phyloP scores from a whole-genome alignment of 2,888 invertebrate genomes.

The Drosophila bunnanda region DNA sequence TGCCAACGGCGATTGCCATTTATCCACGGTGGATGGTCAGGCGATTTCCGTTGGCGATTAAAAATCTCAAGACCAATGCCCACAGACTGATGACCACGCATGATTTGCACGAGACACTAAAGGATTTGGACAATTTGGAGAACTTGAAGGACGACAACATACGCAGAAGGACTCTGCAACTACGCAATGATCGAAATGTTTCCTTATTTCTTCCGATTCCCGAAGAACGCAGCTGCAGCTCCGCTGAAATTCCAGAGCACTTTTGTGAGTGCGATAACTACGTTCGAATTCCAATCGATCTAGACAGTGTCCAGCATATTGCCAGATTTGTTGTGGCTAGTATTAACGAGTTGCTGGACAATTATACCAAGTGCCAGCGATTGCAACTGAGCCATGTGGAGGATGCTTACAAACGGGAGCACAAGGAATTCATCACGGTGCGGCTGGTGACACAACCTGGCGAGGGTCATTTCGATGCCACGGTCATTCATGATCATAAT shows the following conservation, averaged over 20 bases:
- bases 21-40: constrained; percentile 18
- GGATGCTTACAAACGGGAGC: constrained; percentile 13
- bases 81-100: constrained; percentile 20
- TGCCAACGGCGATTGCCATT: constrained; percentile 16
- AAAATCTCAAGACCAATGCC: constrained; percentile 18
- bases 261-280: constrained; percentile 15
- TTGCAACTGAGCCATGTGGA: constrained; percentile 6
- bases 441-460: constrained; percentile 25
- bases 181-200: constrained; percentile 15
- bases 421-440: constrained; percentile 2
- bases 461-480: constrained; percentile 23
- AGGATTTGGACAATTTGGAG: constrained; percentile 15
- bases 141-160: constrained; percentile 11
- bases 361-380: constrained; percentile 11
- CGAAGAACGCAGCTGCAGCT: constrained; percentile 21
- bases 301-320: background rate
- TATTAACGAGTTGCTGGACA: constrained; percentile 4
- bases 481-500: background rate
- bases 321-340: constrained; percentile 6
- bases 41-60: constrained; percentile 15
- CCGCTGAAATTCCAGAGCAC: constrained; percentile 23
- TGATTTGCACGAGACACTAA: constrained; percentile 28
- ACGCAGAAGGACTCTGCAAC: background rate
- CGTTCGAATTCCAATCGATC: background rate
- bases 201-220: constrained; percentile 30